Conservation (phyloP, 2,888 invertebrate genomes). For the Drosophila formosana region DNA sequence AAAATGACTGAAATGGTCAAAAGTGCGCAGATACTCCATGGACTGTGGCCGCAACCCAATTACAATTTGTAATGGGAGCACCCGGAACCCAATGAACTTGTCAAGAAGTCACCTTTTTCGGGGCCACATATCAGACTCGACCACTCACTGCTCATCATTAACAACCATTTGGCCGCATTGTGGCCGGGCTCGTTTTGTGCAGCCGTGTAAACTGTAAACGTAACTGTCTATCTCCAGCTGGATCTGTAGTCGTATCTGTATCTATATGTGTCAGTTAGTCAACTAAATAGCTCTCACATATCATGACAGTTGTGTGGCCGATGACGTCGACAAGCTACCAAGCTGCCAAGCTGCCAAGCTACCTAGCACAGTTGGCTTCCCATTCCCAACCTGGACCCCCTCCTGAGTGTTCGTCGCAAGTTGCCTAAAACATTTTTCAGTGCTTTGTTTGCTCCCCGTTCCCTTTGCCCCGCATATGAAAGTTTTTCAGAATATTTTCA, state of each 20-base stretch:
- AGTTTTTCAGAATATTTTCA: slow-evolving; percentile 54
- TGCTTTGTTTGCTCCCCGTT: slow-evolving; percentile 34
- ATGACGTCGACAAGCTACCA: slow-evolving; percentile 19
- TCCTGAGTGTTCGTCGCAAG: slow-evolving; percentile 49
- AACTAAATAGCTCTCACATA: slow-evolving; percentile 48
- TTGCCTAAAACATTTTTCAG: slow-evolving; percentile 65
- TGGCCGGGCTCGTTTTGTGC: slow-evolving; percentile 4
- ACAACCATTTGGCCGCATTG: slow-evolving; percentile 41
- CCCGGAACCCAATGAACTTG: slow-evolving; percentile 48
- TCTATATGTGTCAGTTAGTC: slow-evolving; percentile 71
- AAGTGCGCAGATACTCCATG: neutral
- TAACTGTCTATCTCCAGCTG: slow-evolving; percentile 18
- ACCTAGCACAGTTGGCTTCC: slow-evolving; percentile 14
- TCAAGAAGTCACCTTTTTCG: slow-evolving; percentile 37
- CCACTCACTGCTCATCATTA: slow-evolving; percentile 30
- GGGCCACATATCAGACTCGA: slow-evolving; percentile 15
- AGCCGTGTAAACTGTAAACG: slow-evolving; percentile 14
- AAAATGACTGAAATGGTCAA: slow-evolving; percentile 61
- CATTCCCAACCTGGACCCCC: neutral
- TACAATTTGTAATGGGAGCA: slow-evolving; percentile 58
- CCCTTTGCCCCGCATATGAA: slow-evolving; percentile 12
- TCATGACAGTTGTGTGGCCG: slow-evolving; percentile 43
- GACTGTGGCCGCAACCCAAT: slow-evolving; percentile 49
- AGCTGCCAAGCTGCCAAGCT: slow-evolving; percentile 1
- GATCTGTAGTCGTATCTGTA: slow-evolving; percentile 28